phyloP scores from a whole-genome alignment of 2,888 invertebrate genomes.

The Diaphora mendica region DNA sequence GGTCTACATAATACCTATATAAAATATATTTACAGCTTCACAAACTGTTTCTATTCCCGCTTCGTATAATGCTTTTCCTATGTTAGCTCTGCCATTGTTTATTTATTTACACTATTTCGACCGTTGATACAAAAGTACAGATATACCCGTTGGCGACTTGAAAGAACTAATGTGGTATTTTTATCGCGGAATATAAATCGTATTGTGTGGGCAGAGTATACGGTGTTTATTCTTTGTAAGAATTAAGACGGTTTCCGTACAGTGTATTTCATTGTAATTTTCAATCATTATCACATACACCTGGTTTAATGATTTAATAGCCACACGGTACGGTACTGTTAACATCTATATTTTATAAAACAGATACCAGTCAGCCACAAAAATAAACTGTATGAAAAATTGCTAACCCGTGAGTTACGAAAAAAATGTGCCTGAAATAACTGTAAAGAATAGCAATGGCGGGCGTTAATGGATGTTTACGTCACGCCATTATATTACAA shows the following conservation, averaged over 20 bases:
- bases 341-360: constrained; percentile 47
- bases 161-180: constrained; percentile 76
- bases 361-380: constrained; percentile 34
- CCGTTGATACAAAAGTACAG: constrained; percentile 41
- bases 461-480: constrained; percentile 27
- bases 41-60: constrained; percentile 24
- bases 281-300: constrained; percentile 43
- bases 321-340: constrained; percentile 31
- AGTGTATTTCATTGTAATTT: constrained; percentile 39
- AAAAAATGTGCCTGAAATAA: constrained; percentile 36
- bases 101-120: constrained; percentile 55
- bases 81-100: constrained; percentile 52
- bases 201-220: constrained; percentile 74
- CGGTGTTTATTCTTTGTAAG: constrained; percentile 69
- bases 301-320: constrained; percentile 59
- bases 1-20: constrained; percentile 13
- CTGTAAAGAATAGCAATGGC: constrained; percentile 26
- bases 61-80: constrained; percentile 32
- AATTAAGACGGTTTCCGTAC: constrained; percentile 58
- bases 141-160: constrained; percentile 64
- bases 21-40: constrained; percentile 9
- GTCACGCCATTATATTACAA: constrained; percentile 23
- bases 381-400: constrained; percentile 39
- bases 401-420: constrained; percentile 22
- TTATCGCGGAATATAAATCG: constrained; percentile 78